phyloP scores from a whole-genome alignment of 2,888 invertebrate species.

The Tipula unca region DNA sequence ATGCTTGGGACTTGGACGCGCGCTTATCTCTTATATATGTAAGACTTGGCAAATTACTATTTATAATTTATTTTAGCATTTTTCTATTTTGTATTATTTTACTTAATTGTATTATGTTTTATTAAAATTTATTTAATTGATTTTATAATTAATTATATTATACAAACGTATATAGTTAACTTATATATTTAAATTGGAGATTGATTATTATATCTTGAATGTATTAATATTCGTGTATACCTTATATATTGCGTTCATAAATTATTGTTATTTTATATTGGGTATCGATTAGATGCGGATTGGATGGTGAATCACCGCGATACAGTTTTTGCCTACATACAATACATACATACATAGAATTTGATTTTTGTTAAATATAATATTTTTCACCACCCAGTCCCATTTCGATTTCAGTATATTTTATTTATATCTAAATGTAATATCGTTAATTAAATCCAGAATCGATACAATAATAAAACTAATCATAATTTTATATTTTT shows the following conservation, averaged over 20 bases:
- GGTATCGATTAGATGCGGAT: background rate
- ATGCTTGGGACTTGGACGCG: too few relatives aligned
- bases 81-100: background rate
- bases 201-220: background rate
- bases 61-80: background rate
- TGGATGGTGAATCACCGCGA: background rate
- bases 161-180: too few relatives aligned
- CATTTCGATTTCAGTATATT: background rate
- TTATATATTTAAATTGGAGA: background rate
- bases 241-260: background rate
- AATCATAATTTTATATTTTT: constrained; percentile 2
- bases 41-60: background rate
- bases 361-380: too few relatives aligned
- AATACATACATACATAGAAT: too few relatives aligned
- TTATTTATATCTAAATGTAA: background rate
- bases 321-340: background rate
- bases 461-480: background rate
- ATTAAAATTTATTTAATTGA: background rate
- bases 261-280: background rate
- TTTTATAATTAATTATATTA: too few relatives aligned
- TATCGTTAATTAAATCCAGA: background rate
- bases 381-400: background rate
- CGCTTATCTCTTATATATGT: background rate
- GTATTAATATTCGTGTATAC: background rate
- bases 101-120: background rate